Conservation (phyloP, 2,113 vertebrate genomes). For the Edolisoma coerulescens region DNA sequence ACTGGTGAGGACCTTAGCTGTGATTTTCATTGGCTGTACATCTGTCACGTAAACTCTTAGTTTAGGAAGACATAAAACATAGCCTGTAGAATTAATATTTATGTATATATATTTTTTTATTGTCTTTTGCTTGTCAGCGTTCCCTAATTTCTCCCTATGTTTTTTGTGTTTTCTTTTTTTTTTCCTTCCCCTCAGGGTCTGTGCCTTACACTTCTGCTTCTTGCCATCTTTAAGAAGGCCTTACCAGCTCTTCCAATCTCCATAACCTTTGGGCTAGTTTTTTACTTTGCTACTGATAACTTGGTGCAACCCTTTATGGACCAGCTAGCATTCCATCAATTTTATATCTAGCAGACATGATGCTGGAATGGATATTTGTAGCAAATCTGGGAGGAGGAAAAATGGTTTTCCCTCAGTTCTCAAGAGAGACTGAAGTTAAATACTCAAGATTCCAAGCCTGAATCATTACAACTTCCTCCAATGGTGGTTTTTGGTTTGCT, state of each 20-base stretch:
- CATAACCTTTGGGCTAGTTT: constrained; percentile 96
- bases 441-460: constrained; percentile 48
- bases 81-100: not conserved
- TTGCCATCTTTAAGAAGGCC: constrained; percentile 99
- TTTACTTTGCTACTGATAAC: constrained; percentile 99
- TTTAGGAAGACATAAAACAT: not conserved
- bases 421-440: constrained; percentile 15
- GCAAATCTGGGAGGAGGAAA: constrained; percentile 47
- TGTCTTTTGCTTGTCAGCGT: not conserved
- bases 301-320: constrained; percentile 96
- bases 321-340: constrained; percentile 92
- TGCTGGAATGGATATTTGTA: constrained; percentile 58
- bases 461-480: constrained; percentile 49
- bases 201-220: constrained; percentile 95
- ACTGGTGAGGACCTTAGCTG: not conserved
- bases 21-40: not conserved
- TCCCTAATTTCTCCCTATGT: constrained; percentile 1
- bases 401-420: constrained; percentile 35
- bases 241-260: constrained; percentile 97
- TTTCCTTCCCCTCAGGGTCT: constrained; percentile 78
- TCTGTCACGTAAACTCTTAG: not conserved
- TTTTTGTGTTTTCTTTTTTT: not conserved
- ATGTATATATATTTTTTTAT: not conserved
- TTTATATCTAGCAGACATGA: constrained; percentile 89
- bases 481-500: not conserved